Percentiles rank a stretch among this genome's conserved stretches.
Conservation (phyloP, 1,140 invertebrate genomes). For the Pachypsylla venusta region DNA sequence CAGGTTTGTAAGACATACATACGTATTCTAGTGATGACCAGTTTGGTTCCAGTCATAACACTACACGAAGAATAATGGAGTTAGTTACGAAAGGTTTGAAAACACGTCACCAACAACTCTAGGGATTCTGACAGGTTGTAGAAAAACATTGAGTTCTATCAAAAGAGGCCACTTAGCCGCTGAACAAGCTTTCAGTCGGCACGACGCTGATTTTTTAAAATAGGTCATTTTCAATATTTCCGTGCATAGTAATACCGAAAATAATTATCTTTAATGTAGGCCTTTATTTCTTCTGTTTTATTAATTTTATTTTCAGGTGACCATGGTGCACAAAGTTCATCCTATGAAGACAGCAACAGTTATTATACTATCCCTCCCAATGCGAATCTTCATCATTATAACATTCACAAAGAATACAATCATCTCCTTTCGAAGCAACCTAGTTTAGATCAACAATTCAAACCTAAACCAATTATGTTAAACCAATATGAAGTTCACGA, state of each 20-base stretch:
- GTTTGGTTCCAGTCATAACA: background rate
- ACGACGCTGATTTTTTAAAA: too few relatives aligned
- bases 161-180: too few relatives aligned
- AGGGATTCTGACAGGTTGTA: background rate
- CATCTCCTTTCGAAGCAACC: background rate
- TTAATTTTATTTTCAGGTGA: background rate
- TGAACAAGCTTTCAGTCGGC: too few relatives aligned
- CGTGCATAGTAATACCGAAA: too few relatives aligned
- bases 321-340: background rate
- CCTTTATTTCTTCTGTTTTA: too few relatives aligned
- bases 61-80: constrained; percentile 2
- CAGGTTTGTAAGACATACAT: constrained; percentile 5
- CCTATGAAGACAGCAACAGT: constrained; percentile 3
- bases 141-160: too few relatives aligned
- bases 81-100: background rate
- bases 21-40: constrained; percentile 2
- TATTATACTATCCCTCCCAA: constrained; percentile 3
- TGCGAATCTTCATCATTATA: background rate
- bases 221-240: too few relatives aligned
- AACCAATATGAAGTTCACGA: constrained; percentile 1
- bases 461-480: background rate
- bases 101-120: background rate
- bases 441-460: background rate
- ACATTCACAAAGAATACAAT: background rate
- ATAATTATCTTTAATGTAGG: too few relatives aligned